Evolutionary conservation across 2,888 invertebrate genomes (phyloP), one percentile per base, ranked within the genome.

Genomic region (Leptinotarsa haldemani): DNA sequence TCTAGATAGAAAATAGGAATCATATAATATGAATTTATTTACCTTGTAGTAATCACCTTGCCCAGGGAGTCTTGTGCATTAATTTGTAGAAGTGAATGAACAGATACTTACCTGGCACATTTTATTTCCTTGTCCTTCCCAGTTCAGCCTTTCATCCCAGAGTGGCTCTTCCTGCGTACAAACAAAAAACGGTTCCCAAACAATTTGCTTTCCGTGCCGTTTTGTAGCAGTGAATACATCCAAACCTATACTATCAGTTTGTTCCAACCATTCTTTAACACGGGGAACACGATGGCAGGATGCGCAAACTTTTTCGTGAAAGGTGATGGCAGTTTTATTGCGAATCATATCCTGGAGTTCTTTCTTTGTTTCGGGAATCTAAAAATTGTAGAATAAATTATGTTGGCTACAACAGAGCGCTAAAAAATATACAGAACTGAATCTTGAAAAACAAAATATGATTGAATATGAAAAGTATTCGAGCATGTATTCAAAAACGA

Each of bases 81-180:
- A 25, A 1, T 25, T 25, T 25, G 25, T 3, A 25, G 25, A 25
- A 25, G 25, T 25, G 25, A 25, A 25, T 25, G 25, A 25, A 25
- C 25, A 25, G 25, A 20, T 18, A 20, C 53, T 20, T 53, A 53
- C 81, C 74, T 82, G 81, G 50, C 79, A 74, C 82, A 83, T 82
- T 80, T 85, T 85, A 70, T 85, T 84, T 63, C 80, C 79, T 76
- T 84, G 83, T 1, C 85, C 85, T 78, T 85, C 85, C 85, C 85
- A 85, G 47, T 80, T 82, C 46, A 85, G 67, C 56, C 84, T 64
- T 74, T 85, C 85, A 71, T 85, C 85, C 80, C 84, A 85, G 12
- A 82, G 68, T 7, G 85, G 85, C 73, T 84, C 85, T 7, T 82
- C 78, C 52, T 84, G 83, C 5, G 85, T 85, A 22, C 83, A 83